Base-by-base conservation (phyloP, 1,140 invertebrate genomes). In the Lysiphlebus fabarum region DNA sequence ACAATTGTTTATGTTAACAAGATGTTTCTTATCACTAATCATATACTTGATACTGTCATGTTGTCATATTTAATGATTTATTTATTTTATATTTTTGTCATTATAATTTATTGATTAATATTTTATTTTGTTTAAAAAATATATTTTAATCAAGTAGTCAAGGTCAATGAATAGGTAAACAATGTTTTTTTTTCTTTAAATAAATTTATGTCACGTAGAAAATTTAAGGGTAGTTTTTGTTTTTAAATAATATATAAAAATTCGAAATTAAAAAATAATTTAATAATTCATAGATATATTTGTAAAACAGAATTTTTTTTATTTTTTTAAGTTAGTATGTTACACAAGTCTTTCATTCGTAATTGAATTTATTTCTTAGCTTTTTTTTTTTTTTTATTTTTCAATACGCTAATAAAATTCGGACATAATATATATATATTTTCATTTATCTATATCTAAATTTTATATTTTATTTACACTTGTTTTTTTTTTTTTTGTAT, bases 271-370 rank as follows among this genome's bases (percentile, higher is more conserved):
- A n/a, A n/a, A n/a, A n/a, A n/a, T n/a, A n/a, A n/a, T n/a, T n/a
- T n/a, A n/a, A n/a, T n/a, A n/a, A n/a, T n/a, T n/a, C n/a, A n/a
- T n/a, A n/a, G n/a, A n/a, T n/a, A 26, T 4, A 26, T 43, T 38
- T 75, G 65, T 68, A 75, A 75, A 75, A 75, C 71, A 71, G 69
- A 74, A 42, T 63, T 65, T 51, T 54, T 47, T 58, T 60, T 55
- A 59, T 58, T 49, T 38, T 59, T 66, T 54, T 17, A 57, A 61
- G 56, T 57, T 64, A 67, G 62, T 65, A 67, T 67, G 59, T 63
- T 63, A 63, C 62, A 63, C 34, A 48, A 59, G 17, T 50, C 36
- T 50, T 56, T 33, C 33, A 53, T 55, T 40, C 7, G 6, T 37
- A 37, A 34, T 50, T 37, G 33, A 43, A 10, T 50, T 50, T 34